Percentiles rank a stretch among this genome's conserved stretches.
These are phyloP conservation scores for Struthio camelus DNA, from an alignment of 2,113 vertebrate genomes.

Conservation along the genomic window DNA sequence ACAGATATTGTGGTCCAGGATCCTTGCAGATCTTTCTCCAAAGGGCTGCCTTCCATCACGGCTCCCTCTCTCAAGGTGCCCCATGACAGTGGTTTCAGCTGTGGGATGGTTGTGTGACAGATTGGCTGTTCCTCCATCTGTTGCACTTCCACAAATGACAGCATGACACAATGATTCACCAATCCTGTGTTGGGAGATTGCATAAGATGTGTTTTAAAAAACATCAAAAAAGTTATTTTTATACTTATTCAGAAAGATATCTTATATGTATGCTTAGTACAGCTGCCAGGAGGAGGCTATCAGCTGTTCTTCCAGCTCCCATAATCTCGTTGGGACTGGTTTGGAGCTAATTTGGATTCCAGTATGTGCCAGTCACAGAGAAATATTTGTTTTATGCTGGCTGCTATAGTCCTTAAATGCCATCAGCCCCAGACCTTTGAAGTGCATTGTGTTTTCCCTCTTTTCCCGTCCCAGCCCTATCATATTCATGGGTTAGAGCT, in stretches of 20 bases:
- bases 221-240: not conserved
- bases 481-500: not conserved
- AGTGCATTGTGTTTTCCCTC: not conserved
- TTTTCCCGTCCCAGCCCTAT: not conserved
- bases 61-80: not conserved
- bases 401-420: not conserved
- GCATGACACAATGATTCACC: not conserved
- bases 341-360: not conserved
- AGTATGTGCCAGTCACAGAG: not conserved
- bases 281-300: not conserved
- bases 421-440: not conserved
- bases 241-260: not conserved
- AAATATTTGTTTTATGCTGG: not conserved
- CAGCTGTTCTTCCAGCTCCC: not conserved
- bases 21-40: not conserved
- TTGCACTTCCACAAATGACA: not conserved
- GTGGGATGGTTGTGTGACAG: not conserved
- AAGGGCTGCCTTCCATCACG: not conserved
- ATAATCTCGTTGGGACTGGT: not conserved
- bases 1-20: not conserved
- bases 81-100: not conserved
- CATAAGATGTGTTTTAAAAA: not conserved
- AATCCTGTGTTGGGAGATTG: not conserved
- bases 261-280: not conserved
- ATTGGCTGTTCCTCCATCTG: not conserved